A percentile compares a stretch with the other conserved stretches of the same genome.
Conservation (phyloP, 2,888 invertebrate genomes). For the Meloe dianella region DNA sequence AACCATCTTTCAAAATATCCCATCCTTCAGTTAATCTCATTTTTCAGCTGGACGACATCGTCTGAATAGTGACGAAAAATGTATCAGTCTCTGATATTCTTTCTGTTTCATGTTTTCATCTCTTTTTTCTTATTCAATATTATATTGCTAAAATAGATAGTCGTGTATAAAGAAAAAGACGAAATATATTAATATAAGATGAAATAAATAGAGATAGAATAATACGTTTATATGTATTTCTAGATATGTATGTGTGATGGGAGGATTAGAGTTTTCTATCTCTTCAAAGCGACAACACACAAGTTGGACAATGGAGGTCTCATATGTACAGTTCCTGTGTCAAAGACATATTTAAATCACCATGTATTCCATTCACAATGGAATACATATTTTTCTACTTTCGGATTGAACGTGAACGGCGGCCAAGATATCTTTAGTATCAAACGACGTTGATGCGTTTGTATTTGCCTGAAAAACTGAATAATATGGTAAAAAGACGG, state of each 20-base stretch:
- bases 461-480: background rate
- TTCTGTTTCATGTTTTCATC: background rate
- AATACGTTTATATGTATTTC: background rate
- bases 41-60: slow-evolving; percentile 26
- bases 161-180: slow-evolving; percentile 38
- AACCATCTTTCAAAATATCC: slow-evolving; percentile 4
- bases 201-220: background rate
- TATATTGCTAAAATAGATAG: slow-evolving; percentile 32
- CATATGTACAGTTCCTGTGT: slow-evolving; percentile 35
- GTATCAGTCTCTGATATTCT: slow-evolving; percentile 24
- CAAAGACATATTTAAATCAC: slow-evolving; percentile 53
- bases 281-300: slow-evolving; percentile 30
- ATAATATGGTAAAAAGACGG: slow-evolving; percentile 10
- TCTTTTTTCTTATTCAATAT: slow-evolving; percentile 19
- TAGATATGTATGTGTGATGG: slow-evolving; percentile 22
- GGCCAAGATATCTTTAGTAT: slow-evolving; percentile 33
- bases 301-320: slow-evolving; percentile 40
- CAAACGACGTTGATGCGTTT: slow-evolving; percentile 16
- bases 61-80: slow-evolving; percentile 31
- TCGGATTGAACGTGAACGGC: slow-evolving; percentile 36
- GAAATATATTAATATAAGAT: slow-evolving; percentile 22
- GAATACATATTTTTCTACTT: slow-evolving; percentile 55
- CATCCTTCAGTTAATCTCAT: slow-evolving; percentile 26
- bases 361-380: slow-evolving; percentile 45
- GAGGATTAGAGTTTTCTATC: slow-evolving; percentile 37